Evolutionary conservation across 2,888 invertebrate genomes (phyloP).

Genomic region (Plebejus argus): DNA sequence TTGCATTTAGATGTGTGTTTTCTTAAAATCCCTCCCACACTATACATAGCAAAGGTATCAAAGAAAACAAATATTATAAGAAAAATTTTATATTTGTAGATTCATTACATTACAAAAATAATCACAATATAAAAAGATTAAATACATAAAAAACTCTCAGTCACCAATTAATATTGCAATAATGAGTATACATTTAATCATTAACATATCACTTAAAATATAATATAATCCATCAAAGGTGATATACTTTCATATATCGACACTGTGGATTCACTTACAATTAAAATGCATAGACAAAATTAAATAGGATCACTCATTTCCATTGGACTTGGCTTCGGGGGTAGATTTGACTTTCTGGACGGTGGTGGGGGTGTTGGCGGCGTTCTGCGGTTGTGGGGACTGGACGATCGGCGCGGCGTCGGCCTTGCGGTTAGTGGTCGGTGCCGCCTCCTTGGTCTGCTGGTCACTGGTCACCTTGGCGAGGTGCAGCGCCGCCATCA

Average conservation of each 20-base stretch:
- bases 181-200: constrained; percentile 22
- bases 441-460: constrained; percentile 52
- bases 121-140: constrained; percentile 31
- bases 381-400: constrained; percentile 40
- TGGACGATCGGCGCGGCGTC: constrained; percentile 48
- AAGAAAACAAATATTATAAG: constrained; percentile 19
- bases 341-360: constrained; percentile 61
- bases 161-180: constrained; percentile 25
- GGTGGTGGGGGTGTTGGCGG: constrained; percentile 59
- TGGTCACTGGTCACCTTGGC: constrained; percentile 68
- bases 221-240: constrained; percentile 51
- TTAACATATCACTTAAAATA: constrained; percentile 23
- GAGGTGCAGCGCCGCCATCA: constrained; percentile 70
- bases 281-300: constrained; percentile 40
- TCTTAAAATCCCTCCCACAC: neutral
- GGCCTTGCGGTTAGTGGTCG: constrained; percentile 41
- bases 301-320: constrained; percentile 48
- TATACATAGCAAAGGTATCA: neutral
- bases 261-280: constrained; percentile 53
- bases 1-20: neutral
- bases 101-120: constrained; percentile 28
- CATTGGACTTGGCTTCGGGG: constrained; percentile 65
- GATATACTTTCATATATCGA: constrained; percentile 57
- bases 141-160: constrained; percentile 26
- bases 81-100: constrained; percentile 25